phyloP scores from a whole-genome alignment of 2,888 invertebrate species.

The Pandemis cinnamomeana region DNA sequence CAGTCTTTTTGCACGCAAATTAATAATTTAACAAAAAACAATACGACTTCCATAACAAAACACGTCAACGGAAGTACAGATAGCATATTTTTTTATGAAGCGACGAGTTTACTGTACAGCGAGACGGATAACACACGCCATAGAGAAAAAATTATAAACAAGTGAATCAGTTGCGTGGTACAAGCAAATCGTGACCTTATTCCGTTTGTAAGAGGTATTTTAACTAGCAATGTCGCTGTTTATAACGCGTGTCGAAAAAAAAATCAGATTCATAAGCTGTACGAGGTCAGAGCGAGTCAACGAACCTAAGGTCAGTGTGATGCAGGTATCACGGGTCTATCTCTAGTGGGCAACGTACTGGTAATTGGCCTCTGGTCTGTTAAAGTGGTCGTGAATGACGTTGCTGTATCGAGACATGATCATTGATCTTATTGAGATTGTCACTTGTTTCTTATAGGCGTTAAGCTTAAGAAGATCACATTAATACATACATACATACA shows the following conservation, averaged over 20 bases:
- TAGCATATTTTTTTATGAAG: background rate
- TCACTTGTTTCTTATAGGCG: slow-evolving; percentile 1
- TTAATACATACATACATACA: too few relatives aligned
- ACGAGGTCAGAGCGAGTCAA: slow-evolving; percentile 54
- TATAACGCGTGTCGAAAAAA: slow-evolving; percentile 33
- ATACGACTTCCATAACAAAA: background rate
- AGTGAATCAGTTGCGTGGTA: background rate
- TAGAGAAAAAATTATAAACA: slow-evolving; percentile 6
- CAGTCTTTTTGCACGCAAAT: too few relatives aligned
- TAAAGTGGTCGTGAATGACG: slow-evolving; percentile 18
- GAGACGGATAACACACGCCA: background rate
- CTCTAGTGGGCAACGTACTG: slow-evolving; percentile 6
- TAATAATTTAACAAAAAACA: background rate
- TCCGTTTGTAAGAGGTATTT: background rate
- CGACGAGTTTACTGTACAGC: background rate
- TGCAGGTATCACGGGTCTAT: slow-evolving; percentile 29
- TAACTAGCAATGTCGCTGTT: background rate
- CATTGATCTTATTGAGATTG: background rate
- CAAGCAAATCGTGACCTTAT: slow-evolving; percentile 1
- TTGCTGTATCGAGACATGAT: slow-evolving; percentile 22
- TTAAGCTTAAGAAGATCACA: background rate
- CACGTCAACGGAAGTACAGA: background rate
- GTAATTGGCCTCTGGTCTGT: slow-evolving; percentile 33
- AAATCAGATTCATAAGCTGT: slow-evolving; percentile 35
- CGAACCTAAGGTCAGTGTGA: slow-evolving; percentile 59